Percentiles rank a stretch among this genome's conserved stretches.
These are phyloP conservation scores for Gavialis gangeticus DNA, from an alignment of 2,113 vertebrate genomes.

Conservation along the genomic window DNA sequence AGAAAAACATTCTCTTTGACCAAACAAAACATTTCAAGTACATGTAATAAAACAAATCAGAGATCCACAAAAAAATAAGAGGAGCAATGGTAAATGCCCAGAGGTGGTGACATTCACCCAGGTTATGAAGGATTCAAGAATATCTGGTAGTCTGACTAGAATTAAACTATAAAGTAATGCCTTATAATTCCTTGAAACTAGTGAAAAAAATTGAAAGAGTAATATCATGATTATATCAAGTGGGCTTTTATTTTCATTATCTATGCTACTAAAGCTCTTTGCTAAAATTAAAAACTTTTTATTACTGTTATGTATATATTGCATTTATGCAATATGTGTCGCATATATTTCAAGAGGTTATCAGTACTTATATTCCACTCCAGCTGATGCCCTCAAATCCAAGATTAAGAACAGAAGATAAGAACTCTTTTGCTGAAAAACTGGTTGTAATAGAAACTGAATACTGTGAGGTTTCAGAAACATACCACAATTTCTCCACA, in stretches of 20 bases:
- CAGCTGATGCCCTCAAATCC: background rate
- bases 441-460: background rate
- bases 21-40: no score
- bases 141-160: background rate
- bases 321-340: background rate
- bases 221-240: background rate
- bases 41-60: background rate
- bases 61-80: accelerated
- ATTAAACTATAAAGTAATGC: background rate
- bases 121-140: accelerated
- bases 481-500: background rate
- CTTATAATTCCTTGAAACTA: background rate
- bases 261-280: background rate
- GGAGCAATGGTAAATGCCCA: background rate
- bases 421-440: background rate
- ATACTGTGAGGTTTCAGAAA: background rate
- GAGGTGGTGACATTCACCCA: background rate
- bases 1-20: no score
- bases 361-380: background rate
- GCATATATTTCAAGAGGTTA: background rate
- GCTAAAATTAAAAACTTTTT: accelerated
- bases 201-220: background rate
- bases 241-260: accelerated
- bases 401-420: background rate
- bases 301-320: accelerated